phyloP scores from a whole-genome alignment of 2,797 vertebrate species.

The Cossypha niveicapilla region DNA sequence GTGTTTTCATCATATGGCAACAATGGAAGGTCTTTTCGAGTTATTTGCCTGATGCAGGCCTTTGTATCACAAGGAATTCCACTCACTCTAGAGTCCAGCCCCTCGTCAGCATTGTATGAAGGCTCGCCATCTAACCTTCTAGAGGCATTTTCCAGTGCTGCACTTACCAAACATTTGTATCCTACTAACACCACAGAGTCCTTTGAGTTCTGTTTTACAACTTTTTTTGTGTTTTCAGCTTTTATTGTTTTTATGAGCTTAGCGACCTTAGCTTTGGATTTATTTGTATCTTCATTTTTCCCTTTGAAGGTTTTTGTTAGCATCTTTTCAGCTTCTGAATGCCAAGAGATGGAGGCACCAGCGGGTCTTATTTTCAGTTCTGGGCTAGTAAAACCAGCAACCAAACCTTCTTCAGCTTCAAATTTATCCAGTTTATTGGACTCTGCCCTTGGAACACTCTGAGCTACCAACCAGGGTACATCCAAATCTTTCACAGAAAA shows the following conservation, averaged over 20 bases:
- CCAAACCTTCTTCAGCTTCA: slow-evolving; percentile 82
- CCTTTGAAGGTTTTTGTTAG: slow-evolving; percentile 77
- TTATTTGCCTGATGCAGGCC: slow-evolving; percentile 73
- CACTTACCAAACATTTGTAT: slow-evolving; percentile 92
- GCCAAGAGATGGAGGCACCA: slow-evolving; percentile 77
- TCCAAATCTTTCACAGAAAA: slow-evolving; percentile 84
- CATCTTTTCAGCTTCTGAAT: slow-evolving; percentile 83
- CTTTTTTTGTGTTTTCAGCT: slow-evolving; percentile 90
- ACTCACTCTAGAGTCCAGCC: slow-evolving; percentile 71
- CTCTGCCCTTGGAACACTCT: slow-evolving; percentile 79
- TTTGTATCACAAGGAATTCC: slow-evolving; percentile 76
- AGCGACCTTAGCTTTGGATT: slow-evolving; percentile 92
- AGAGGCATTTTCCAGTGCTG: slow-evolving; percentile 76
- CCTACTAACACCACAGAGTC: slow-evolving; percentile 94
- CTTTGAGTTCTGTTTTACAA: slow-evolving; percentile 90
- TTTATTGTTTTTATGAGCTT: slow-evolving; percentile 93
- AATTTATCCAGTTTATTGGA: slow-evolving; percentile 85
- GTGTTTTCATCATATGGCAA: slow-evolving; percentile 72
- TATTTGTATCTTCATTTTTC: slow-evolving; percentile 80
- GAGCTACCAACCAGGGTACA: slow-evolving; percentile 90
- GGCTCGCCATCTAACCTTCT: slow-evolving; percentile 81
- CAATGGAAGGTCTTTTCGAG: slow-evolving; percentile 73
- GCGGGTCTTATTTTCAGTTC: slow-evolving; percentile 78
- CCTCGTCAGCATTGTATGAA: slow-evolving; percentile 77
- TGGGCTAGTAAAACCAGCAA: slow-evolving; percentile 77